Evolutionary conservation across 2,113 vertebrate species (phyloP).

Genomic region (Alces alces): DNA sequence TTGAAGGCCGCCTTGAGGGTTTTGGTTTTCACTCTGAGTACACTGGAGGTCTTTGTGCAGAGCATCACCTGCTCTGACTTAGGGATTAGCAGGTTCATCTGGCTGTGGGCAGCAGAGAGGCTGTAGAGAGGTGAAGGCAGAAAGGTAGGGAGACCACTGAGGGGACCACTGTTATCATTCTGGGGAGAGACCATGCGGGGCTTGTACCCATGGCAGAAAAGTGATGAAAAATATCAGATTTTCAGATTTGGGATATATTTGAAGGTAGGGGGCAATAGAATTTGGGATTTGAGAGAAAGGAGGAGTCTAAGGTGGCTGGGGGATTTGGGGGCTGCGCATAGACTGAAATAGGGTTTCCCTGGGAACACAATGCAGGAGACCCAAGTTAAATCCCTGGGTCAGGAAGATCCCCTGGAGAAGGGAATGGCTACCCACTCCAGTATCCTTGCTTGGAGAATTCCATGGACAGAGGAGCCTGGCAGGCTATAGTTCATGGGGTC

Average conservation of each 20-base stretch:
- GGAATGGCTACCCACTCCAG: background rate
- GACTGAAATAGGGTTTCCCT: background rate
- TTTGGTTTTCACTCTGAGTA: background rate
- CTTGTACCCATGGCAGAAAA: background rate
- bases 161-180: background rate
- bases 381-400: background rate
- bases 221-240: background rate
- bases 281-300: background rate
- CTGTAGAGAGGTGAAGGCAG: background rate
- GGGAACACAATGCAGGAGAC: background rate
- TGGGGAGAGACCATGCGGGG: no score
- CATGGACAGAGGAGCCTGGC: background rate
- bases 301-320: background rate
- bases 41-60: background rate
- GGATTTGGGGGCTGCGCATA: background rate
- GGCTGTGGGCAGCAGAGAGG: background rate
- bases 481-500: background rate
- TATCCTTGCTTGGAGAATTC: background rate
- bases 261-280: background rate
- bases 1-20: background rate
- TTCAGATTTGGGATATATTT: background rate
- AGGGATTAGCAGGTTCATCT: background rate
- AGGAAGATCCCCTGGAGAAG: background rate
- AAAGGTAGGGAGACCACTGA: background rate
- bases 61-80: background rate